A percentile compares a stretch with the other conserved stretches of the same genome.
Evolutionary conservation across 2,888 invertebrate species (phyloP).

Genomic region (Parnassius apollo): DNA sequence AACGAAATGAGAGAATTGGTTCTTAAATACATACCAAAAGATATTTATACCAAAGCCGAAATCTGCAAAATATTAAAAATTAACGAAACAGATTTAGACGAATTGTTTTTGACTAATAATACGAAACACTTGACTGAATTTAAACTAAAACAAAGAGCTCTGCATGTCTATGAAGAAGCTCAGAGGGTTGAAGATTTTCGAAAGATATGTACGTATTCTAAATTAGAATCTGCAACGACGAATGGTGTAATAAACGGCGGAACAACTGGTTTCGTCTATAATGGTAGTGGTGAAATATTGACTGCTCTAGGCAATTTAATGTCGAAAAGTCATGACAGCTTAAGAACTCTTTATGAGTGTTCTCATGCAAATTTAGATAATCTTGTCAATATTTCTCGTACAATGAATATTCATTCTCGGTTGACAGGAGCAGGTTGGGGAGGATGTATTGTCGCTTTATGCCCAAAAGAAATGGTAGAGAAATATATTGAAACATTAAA

Average conservation of each 20-base stretch:
- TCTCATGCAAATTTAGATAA: slow-evolving; percentile 93
- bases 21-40: slow-evolving; percentile 81
- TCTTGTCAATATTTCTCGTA: slow-evolving; percentile 87
- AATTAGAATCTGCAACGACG: slow-evolving; percentile 35
- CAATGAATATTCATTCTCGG: slow-evolving; percentile 89
- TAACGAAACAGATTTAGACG: slow-evolving; percentile 82
- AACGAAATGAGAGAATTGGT: slow-evolving; percentile 87
- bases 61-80: slow-evolving; percentile 82
- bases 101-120: slow-evolving; percentile 70
- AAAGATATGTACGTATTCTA: slow-evolving; percentile 75
- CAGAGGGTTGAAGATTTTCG: slow-evolving; percentile 90
- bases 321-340: slow-evolving; percentile 93
- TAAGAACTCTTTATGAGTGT: slow-evolving; percentile 93
- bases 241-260: slow-evolving; percentile 46
- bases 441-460: slow-evolving; percentile 95
- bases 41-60: slow-evolving; percentile 86
- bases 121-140: slow-evolving; percentile 85
- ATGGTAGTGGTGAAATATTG: slow-evolving; percentile 60
- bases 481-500: slow-evolving; percentile 86
- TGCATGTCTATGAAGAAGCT: slow-evolving; percentile 96
- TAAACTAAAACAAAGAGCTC: slow-evolving; percentile 91
- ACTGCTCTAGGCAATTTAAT: slow-evolving; percentile 89
- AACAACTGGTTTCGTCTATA: slow-evolving; percentile 34
- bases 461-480: slow-evolving; percentile 83
- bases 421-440: slow-evolving; percentile 99